These are phyloP conservation scores for Hemicordylus capensis DNA, from an alignment of 2,113 vertebrate genomes.

Conservation along the genomic window DNA sequence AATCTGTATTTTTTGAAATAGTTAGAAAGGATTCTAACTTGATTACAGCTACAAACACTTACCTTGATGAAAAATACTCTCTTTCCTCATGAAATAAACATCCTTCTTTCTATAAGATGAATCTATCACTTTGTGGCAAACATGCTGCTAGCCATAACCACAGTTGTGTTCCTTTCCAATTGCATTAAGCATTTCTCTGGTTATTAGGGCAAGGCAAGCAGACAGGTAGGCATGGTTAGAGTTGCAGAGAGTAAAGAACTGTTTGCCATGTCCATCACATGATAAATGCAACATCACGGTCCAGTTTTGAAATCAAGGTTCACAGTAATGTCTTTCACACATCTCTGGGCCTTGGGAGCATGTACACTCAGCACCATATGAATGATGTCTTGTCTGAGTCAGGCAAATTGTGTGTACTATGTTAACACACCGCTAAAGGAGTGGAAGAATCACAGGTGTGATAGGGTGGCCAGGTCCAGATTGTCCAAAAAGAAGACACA, in stretches of 20 bases:
- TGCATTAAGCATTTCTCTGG: background rate
- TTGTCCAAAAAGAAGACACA: background rate
- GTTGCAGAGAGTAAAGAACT: background rate
- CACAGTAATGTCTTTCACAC: too few species aligned
- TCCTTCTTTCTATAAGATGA: slow-evolving; percentile 1
- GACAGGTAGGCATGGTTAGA: background rate
- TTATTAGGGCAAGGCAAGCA: background rate
- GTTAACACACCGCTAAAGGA: background rate
- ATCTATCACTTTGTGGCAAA: background rate
- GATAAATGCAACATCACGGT: too few species aligned
- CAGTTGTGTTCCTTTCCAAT: background rate
- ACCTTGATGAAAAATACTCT: background rate
- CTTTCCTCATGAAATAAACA: background rate
- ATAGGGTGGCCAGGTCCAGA: background rate
- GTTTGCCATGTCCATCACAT: background rate
- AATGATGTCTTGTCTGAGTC: background rate
- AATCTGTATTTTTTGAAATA: background rate
- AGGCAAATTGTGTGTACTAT: background rate
- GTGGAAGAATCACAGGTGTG: background rate
- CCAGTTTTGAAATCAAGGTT: too few species aligned
- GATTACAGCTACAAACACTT: background rate
- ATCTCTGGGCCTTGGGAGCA: too few species aligned
- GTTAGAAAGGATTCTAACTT: slow-evolving; percentile 1
- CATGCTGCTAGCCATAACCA: background rate
- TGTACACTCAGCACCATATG: too few species aligned